Base-by-base conservation (phyloP, 2,888 invertebrate species). In the Brenthis ino region DNA sequence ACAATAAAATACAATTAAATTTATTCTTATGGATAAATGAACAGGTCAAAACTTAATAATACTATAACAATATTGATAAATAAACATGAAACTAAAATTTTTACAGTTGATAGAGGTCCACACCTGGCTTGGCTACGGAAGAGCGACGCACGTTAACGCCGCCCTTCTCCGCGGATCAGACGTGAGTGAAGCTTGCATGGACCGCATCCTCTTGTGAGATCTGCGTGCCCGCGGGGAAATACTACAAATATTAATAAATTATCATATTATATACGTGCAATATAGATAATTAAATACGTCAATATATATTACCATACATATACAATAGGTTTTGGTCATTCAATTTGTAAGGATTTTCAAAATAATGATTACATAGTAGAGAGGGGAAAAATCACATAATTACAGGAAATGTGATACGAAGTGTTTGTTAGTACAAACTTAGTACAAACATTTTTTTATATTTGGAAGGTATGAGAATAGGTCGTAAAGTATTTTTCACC, bases 101-200 rank as follows among this genome's bases (percentile, higher is more conserved):
- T 86, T 11, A 92, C 66, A 92, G 86, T 80, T 92, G 92, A 72
- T 88, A 91, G 1, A 91, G 91, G 80, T 93, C 94, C 78, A 91
- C 93, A 71, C 82, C 85, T 0, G 87, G 82, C 68, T 97, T 97
- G 24, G 95, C 95, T 85, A 96, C 95, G 91, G 96, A 93, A 87
- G 94, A 93, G 91, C 87, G 90, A 75, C 88, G 87, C 72, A 87
- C 79, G 72, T 83, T 84, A 72, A 80, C 82, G 86, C 91, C 94
- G 88, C 93, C 89, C 88, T 94, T 94, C 89, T 94, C 94, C 83
- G 93, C 90, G 89, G 94, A 95, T 96, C 96, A 97, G 92, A 97
- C 97, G 87, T 97, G 97, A 77, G 97, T 97, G 87, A 97, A 96
- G 87, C 96, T 97, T 90, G 96, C 96, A 90, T 97, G 97, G 68